Evolutionary conservation across 1,140 invertebrate species (phyloP).

Genomic region (Drosophila pachea): DNA sequence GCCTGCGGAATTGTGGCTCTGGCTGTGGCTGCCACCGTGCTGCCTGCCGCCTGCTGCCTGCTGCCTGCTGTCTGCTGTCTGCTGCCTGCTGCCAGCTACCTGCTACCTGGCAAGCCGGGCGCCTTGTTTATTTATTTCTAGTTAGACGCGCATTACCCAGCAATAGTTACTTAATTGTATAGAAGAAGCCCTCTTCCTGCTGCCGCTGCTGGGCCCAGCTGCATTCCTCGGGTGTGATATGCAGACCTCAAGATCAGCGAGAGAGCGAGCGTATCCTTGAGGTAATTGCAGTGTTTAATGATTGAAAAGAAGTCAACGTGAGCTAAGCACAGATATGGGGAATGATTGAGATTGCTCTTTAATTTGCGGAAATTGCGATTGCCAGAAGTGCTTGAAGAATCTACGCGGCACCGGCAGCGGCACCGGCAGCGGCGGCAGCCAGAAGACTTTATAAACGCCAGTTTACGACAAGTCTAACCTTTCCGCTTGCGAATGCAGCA

Average conservation of each 20-base stretch:
- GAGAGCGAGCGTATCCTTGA: conserved; percentile 49
- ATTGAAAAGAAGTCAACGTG: conserved; percentile 65
- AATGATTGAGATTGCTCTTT: conserved; percentile 72
- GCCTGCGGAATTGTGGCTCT: neutral
- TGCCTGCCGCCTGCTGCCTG: neutral
- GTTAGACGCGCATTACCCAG: conserved; percentile 68
- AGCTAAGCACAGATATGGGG: conserved; percentile 67
- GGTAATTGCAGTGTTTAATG: conserved; percentile 69
- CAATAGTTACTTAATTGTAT: conserved; percentile 71
- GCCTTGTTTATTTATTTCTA: conserved; percentile 76
- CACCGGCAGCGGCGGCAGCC: conserved; percentile 8
- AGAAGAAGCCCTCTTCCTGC: conserved; percentile 17
- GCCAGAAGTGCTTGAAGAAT: conserved; percentile 43
- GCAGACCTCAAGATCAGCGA: conserved; percentile 22
- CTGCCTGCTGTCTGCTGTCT: neutral
- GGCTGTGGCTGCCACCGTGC: conserved; percentile 6
- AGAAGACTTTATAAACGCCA: neutral
- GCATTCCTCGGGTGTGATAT: conserved; percentile 49
- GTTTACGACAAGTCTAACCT: neutral
- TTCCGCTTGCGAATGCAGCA: neutral
- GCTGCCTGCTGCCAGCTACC: neutral
- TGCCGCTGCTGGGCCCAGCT: neutral
- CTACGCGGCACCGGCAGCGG: neutral
- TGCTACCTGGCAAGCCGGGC: conserved; percentile 16
- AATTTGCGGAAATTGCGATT: conserved; percentile 73